A percentile compares a stretch with the other conserved stretches of the same genome.
These are phyloP conservation scores for Phaethornis superciliosus DNA, from an alignment of 2,113 vertebrate species.

Conservation along the genomic window DNA sequence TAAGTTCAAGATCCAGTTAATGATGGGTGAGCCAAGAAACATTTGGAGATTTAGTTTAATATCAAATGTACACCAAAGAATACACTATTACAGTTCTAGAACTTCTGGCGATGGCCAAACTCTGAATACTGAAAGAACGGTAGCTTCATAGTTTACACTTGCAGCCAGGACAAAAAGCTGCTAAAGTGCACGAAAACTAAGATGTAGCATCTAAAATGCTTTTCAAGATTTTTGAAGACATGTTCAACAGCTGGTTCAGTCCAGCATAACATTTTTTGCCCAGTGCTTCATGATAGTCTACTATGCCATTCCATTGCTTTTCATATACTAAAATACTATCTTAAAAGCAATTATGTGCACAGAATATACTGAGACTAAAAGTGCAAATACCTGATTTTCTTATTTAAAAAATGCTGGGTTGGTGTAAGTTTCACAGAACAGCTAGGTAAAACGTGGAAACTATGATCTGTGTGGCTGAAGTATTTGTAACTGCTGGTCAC, in stretches of 20 bases:
- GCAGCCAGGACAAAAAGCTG: background rate
- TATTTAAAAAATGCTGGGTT: background rate
- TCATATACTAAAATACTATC: background rate
- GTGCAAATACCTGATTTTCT: background rate
- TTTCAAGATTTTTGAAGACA: background rate
- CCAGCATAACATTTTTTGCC: background rate
- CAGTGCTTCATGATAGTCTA: background rate
- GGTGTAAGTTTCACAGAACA: background rate
- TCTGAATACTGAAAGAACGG: background rate
- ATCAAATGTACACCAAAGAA: slow-evolving; percentile 40
- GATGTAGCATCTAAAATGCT: background rate
- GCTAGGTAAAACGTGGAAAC: background rate
- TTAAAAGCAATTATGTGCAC: background rate
- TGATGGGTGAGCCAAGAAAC: background rate
- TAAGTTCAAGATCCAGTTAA: slow-evolving; percentile 42
- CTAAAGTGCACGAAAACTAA: slow-evolving; percentile 36
- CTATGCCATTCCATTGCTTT: background rate
- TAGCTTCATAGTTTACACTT: background rate
- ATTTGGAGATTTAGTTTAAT: background rate
- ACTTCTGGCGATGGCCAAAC: background rate
- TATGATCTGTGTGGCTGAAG: background rate
- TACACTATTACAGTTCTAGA: slow-evolving; percentile 2
- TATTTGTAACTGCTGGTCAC: background rate
- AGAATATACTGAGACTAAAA: background rate
- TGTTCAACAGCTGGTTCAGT: background rate